phyloP scores from a whole-genome alignment of 92 coral and sea anemone species.

The Paramuricea clavata region DNA sequence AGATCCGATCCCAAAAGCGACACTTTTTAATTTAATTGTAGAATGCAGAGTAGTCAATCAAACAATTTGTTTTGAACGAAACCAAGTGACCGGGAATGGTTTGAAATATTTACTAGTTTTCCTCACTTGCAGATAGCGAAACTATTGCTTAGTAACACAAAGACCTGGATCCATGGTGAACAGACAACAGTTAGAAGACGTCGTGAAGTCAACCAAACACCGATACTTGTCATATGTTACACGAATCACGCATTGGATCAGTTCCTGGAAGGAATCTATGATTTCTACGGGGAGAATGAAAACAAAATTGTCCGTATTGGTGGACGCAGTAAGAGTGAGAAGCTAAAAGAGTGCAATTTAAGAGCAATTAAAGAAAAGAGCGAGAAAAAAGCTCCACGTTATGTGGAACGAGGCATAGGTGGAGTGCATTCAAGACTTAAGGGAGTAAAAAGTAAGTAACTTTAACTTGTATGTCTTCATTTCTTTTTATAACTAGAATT shows the following conservation, averaged over 20 bases:
- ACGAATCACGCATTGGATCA: constrained; percentile 98
- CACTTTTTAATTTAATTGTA: too few species aligned
- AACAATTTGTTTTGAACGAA: neutral
- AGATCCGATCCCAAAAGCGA: too few species aligned
- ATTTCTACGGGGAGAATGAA: constrained; percentile 83
- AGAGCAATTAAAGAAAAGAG: constrained; percentile 71
- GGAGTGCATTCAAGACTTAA: constrained; percentile 15
- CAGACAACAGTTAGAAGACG: constrained; percentile 43
- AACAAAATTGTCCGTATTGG: constrained; percentile 89
- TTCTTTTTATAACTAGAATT: neutral
- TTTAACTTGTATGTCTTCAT: neutral
- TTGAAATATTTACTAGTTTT: neutral
- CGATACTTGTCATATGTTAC: constrained; percentile 91
- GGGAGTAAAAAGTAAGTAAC: constrained; percentile 8
- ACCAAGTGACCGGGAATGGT: neutral
- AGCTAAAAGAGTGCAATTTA: constrained; percentile 73
- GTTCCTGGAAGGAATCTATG: constrained; percentile 89
- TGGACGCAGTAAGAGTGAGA: constrained; percentile 89
- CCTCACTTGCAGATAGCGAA: constrained; percentile 77
- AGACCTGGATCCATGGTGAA: constrained; percentile 82
- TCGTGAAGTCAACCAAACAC: constrained; percentile 40
- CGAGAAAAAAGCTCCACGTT: constrained; percentile 39
- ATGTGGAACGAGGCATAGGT: constrained; percentile 4
- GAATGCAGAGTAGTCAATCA: neutral
- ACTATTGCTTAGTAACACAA: constrained; percentile 87